These are phyloP conservation scores for Pseudocheirus occidentalis DNA, from an alignment of 2,797 vertebrate genomes.

Conservation along the genomic window DNA sequence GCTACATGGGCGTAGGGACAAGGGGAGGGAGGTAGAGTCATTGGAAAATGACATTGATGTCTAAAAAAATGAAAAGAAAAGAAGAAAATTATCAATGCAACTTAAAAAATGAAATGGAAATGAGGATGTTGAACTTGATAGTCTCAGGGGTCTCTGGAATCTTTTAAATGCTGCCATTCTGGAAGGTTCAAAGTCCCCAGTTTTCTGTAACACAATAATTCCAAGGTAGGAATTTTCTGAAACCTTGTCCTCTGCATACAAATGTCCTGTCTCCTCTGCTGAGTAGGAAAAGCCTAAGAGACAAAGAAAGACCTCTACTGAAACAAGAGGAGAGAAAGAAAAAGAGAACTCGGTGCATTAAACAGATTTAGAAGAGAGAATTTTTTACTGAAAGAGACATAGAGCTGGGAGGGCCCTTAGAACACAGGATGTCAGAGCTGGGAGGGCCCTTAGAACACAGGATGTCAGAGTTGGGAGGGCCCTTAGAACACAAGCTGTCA, in stretches of 20 bases:
- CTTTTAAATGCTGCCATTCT: background rate
- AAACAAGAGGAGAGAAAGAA: background rate
- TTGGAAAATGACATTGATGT: background rate
- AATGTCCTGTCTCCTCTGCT: background rate
- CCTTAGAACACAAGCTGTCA: background rate
- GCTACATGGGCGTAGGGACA: background rate
- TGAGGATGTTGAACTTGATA: background rate
- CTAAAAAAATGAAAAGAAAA: background rate
- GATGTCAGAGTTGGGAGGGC: background rate
- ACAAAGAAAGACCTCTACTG: background rate
- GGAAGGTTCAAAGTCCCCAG: background rate
- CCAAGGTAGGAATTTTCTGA: background rate
- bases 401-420: background rate
- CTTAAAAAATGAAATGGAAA: background rate
- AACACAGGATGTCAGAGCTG: background rate
- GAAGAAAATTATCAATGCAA: background rate
- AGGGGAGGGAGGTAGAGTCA: constrained; percentile 17
- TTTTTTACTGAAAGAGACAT: background rate
- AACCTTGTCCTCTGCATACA: background rate
- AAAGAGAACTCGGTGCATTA: background rate
- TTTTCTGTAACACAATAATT: background rate
- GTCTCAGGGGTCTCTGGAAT: background rate
- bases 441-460: background rate
- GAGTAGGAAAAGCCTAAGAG: background rate
- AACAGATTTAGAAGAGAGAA: background rate